These are phyloP conservation scores for Epinotia ramella DNA, from an alignment of 2,888 invertebrate genomes.

Conservation along the genomic window DNA sequence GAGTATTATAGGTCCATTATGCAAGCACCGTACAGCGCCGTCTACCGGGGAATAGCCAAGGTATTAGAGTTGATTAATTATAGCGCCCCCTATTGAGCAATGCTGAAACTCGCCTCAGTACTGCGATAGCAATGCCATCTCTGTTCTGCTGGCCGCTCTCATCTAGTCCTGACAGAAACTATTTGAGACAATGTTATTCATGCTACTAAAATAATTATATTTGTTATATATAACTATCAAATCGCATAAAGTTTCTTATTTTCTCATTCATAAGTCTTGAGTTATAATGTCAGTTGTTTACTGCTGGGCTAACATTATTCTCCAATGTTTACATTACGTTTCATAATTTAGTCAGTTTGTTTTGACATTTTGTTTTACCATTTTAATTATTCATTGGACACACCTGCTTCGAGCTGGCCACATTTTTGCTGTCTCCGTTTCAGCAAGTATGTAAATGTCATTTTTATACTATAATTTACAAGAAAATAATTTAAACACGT, in stretches of 20 bases:
- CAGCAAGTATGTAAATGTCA: constrained; percentile 86
- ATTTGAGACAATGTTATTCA: constrained; percentile 18
- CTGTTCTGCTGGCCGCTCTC: neutral
- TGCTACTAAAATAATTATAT: constrained; percentile 1
- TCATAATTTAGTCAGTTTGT: constrained; percentile 41
- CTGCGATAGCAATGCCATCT: neutral
- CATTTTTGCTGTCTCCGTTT: constrained; percentile 81
- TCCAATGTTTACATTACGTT: neutral
- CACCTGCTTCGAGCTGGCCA: constrained; percentile 75
- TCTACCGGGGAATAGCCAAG: constrained; percentile 9
- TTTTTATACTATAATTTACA: constrained; percentile 71
- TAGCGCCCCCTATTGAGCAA: constrained; percentile 3
- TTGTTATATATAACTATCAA: neutral
- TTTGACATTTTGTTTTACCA: constrained; percentile 36
- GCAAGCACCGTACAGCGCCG: neutral
- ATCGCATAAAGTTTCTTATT: neutral
- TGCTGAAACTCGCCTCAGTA: neutral
- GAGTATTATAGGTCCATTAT: too few relatives aligned
- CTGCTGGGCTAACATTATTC: neutral
- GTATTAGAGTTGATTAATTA: neutral
- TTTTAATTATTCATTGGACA: constrained; percentile 66
- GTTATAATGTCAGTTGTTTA: neutral
- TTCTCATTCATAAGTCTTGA: neutral
- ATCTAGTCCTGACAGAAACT: neutral
- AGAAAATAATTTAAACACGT: constrained; percentile 59